Evolutionary conservation across 92 coral and sea anemone genomes (phyloP).

Genomic region (Phenganax stokvisi): DNA sequence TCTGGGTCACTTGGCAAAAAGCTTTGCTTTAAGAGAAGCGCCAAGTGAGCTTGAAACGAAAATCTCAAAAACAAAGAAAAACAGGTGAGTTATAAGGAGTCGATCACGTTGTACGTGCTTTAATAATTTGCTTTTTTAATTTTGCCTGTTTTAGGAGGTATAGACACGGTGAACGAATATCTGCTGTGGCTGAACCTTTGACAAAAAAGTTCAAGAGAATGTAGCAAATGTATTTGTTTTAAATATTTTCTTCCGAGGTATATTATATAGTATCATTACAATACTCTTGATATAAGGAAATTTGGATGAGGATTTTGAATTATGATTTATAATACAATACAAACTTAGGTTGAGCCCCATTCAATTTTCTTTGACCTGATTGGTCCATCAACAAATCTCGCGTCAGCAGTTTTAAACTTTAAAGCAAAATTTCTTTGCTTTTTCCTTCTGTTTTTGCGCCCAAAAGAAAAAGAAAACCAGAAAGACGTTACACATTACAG

Average conservation of each 20-base stretch:
- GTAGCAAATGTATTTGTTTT: background rate
- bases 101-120: background rate
- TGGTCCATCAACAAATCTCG: constrained; percentile 9
- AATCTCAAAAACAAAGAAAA: constrained; percentile 38
- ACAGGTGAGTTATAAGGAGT: background rate
- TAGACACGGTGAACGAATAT: constrained; percentile 3
- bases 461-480: background rate
- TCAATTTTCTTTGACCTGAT: constrained; percentile 15
- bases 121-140: background rate
- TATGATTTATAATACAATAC: no score
- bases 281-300: no score
- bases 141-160: background rate
- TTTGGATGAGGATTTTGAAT: no score
- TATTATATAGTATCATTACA: no score
- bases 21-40: constrained; percentile 89
- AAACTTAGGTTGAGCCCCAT: background rate
- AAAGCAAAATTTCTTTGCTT: background rate
- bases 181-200: constrained; percentile 51
- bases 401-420: constrained; percentile 25
- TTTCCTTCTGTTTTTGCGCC: constrained; percentile 18
- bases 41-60: constrained; percentile 64
- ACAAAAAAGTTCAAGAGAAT: constrained; percentile 62
- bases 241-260: no score
- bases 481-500: background rate
- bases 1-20: constrained; percentile 91